Evolutionary conservation across 2,113 vertebrate genomes (phyloP).

Genomic region (Electrona antarctica): DNA sequence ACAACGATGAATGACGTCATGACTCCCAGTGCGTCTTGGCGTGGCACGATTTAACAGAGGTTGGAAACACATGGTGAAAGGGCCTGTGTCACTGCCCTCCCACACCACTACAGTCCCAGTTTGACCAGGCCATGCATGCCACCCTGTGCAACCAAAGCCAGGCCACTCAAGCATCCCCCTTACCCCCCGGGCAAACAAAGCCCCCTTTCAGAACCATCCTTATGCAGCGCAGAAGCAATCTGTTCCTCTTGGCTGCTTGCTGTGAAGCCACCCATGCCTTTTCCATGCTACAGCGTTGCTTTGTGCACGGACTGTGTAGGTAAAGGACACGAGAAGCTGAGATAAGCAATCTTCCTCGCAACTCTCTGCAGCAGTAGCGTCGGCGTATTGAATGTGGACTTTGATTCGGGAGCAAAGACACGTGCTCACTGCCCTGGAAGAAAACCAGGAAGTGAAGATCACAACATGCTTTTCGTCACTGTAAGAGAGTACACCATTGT

Average conservation of each 20-base stretch:
- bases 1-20: conserved; percentile 49
- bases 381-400: neutral
- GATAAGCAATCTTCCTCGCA: conserved; percentile 9
- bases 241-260: conserved; percentile 73
- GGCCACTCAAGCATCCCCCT: conserved; percentile 31
- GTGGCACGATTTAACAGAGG: conserved; percentile 42
- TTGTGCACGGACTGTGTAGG: conserved; percentile 34
- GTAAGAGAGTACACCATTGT: conserved; percentile 8
- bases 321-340: conserved; percentile 42
- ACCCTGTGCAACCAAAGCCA: conserved; percentile 55
- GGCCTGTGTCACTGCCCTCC: conserved; percentile 44
- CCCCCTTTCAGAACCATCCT: conserved; percentile 68
- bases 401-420: conserved; percentile 16
- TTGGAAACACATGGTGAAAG: conserved; percentile 32
- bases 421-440: conserved; percentile 16
- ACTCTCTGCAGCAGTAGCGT: conserved; percentile 4
- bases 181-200: conserved; percentile 67
- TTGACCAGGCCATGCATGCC: conserved; percentile 60
- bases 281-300: conserved; percentile 35
- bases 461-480: conserved; percentile 8
- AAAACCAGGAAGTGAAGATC: conserved; percentile 1
- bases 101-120: conserved; percentile 48
- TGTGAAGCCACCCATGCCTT: conserved; percentile 67
- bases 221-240: conserved; percentile 74
- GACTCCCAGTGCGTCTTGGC: conserved; percentile 21